These are phyloP conservation scores for Periophthalmus magnuspinnatus DNA, from an alignment of 2,797 vertebrate species.

Conservation along the genomic window DNA sequence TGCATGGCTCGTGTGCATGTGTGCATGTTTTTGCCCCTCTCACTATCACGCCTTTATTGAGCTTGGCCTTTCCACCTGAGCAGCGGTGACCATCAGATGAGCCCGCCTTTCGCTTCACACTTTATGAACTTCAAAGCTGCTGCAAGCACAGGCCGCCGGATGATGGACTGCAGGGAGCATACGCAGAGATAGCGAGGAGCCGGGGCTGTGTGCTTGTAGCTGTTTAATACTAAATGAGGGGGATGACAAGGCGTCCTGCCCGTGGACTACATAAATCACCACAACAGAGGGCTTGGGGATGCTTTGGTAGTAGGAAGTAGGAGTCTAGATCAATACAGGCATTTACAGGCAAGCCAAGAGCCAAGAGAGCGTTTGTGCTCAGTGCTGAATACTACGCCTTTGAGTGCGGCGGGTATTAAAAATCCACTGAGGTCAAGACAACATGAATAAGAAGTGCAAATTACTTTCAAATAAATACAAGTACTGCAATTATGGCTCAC, in stretches of 20 bases:
- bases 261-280: conserved; percentile 53
- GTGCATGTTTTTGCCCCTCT: conserved; percentile 43
- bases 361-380: conserved; percentile 27
- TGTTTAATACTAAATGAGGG: conserved; percentile 59
- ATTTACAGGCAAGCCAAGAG: conserved; percentile 32
- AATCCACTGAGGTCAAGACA: conserved; percentile 2
- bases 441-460: not conserved
- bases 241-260: conserved; percentile 43
- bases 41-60: conserved; percentile 59
- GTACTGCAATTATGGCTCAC: conserved; percentile 4
- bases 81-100: conserved; percentile 66
- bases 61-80: conserved; percentile 50
- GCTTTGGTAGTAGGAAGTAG: conserved; percentile 36
- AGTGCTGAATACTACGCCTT: conserved; percentile 1
- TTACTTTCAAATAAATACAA: not conserved
- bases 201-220: conserved; percentile 38
- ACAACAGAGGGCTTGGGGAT: conserved; percentile 18
- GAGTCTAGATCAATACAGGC: conserved; percentile 43
- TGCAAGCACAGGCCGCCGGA: conserved; percentile 17
- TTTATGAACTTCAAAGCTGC: conserved; percentile 64
- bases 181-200: conserved; percentile 42
- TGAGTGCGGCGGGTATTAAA: conserved; percentile 19
- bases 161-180: conserved; percentile 57
- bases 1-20: conserved; percentile 44
- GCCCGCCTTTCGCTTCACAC: conserved; percentile 63